A percentile compares a stretch with the other conserved stretches of the same genome.
Conservation (phyloP, 2,113 vertebrate genomes). For the Crotophaga sulcirostris region DNA sequence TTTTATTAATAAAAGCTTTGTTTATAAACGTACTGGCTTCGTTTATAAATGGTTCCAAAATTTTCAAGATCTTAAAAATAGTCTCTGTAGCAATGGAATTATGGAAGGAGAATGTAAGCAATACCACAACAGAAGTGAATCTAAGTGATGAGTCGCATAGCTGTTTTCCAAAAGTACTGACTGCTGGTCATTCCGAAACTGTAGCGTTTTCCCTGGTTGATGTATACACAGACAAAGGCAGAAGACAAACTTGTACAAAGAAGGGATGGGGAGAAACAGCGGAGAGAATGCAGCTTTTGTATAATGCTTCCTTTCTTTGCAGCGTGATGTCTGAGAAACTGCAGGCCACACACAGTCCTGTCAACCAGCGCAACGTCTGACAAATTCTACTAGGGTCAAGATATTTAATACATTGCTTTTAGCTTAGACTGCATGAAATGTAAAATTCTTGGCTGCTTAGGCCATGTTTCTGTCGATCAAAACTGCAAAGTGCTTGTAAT, state of each 20-base stretch:
- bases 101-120: background rate
- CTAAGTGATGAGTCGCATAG: background rate
- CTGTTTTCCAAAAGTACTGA: background rate
- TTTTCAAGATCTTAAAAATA: background rate
- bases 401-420: background rate
- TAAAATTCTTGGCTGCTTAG: background rate
- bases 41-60: conserved; percentile 10
- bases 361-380: background rate
- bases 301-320: background rate
- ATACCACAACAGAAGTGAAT: background rate
- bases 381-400: background rate
- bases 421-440: background rate
- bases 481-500: background rate
- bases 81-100: background rate
- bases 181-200: background rate
- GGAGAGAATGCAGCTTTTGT: conserved; percentile 43
- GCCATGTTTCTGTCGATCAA: conserved; percentile 28
- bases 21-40: conserved; percentile 64
- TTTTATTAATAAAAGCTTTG: conserved; percentile 87
- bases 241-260: background rate
- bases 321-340: background rate
- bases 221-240: background rate
- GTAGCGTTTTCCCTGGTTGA: background rate
- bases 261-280: background rate
- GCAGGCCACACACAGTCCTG: conserved; percentile 10